A percentile compares a stretch with the other conserved stretches of the same genome.
phyloP scores from a whole-genome alignment of 1,140 invertebrate species.

The Leptonema lineaticorne region DNA sequence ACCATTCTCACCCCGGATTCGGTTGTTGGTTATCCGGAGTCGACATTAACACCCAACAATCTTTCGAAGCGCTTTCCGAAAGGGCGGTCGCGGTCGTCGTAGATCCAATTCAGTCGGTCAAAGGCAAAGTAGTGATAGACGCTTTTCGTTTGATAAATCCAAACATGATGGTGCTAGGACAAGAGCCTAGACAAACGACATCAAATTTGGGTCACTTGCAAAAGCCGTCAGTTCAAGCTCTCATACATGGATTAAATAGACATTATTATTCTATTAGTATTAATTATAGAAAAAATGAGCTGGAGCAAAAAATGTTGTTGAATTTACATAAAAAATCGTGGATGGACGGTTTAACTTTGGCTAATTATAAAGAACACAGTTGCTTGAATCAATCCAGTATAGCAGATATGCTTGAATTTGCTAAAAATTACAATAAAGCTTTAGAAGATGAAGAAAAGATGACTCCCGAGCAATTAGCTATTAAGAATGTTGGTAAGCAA shows the following conservation, averaged over 20 bases:
- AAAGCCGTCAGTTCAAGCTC: conserved; percentile 98
- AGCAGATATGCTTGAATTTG: conserved; percentile 94
- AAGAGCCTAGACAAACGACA: conserved; percentile 98
- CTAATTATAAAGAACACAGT: conserved; percentile 95
- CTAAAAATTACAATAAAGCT: conserved; percentile 98
- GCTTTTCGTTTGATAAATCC: conserved; percentile 97
- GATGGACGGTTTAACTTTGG: conserved; percentile 96
- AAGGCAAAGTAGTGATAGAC: conserved; percentile 95
- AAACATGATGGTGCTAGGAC: conserved; percentile 98
- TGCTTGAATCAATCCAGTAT: conserved; percentile 89
- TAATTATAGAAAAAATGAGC: conserved; percentile 98
- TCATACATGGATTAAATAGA: conserved; percentile 98
- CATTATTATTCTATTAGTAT: conserved; percentile 99
- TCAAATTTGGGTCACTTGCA: conserved; percentile 98
- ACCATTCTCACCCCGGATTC: conserved; percentile 99
- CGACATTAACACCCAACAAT: conserved; percentile 99
- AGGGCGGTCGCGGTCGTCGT: conserved; percentile 98
- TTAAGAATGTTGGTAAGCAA: conserved; percentile 99
- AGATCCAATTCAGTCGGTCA: conserved; percentile 99
- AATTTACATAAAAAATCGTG: conserved; percentile 99
- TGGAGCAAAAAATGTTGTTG: conserved; percentile 99
- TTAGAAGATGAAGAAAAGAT: conserved; percentile 99
- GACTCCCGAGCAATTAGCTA: conserved; percentile 98
- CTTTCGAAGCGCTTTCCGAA: conserved; percentile 97
- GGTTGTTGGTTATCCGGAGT: conserved; percentile 99